Evolutionary conservation across 1,140 invertebrate genomes (phyloP).

Genomic region (Leptinotarsa undecemlineata): DNA sequence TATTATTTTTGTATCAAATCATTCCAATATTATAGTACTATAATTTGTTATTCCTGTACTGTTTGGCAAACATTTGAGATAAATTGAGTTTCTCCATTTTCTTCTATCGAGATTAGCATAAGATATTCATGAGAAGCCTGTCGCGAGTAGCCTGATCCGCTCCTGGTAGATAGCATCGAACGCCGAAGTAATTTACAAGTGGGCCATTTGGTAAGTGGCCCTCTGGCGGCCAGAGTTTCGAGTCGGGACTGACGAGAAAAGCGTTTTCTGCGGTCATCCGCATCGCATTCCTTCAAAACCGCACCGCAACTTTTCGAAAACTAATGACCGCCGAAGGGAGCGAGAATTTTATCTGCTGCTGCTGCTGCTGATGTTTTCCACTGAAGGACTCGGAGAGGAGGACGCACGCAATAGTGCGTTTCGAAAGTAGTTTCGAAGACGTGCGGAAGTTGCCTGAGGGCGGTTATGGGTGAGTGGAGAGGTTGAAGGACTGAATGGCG

Average conservation of each 20-base stretch:
- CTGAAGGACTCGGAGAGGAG: neutral
- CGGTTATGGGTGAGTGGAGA: neutral
- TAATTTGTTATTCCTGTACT: no score
- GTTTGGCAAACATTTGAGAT: no score
- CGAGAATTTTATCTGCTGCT: neutral
- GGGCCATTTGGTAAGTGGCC: neutral
- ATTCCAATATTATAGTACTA: no score
- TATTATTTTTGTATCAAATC: no score
- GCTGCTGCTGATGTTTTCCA: neutral
- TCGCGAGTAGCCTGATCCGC: neutral
- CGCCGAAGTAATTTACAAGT: neutral
- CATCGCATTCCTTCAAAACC: neutral
- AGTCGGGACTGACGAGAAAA: neutral
- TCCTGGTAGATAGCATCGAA: neutral
- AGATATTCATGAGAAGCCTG: no score
- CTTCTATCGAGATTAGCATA: no score
- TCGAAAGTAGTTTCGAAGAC: neutral
- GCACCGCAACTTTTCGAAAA: neutral
- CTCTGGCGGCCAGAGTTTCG: neutral
- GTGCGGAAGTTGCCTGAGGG: neutral
- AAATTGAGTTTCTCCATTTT: no score
- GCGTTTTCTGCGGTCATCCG: conserved; percentile 3
- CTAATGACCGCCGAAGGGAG: neutral
- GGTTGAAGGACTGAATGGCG: no score
- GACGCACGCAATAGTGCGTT: conserved; percentile 1